A percentile compares a stretch with the other conserved stretches of the same genome.
Conservation (phyloP, 1,140 invertebrate species). For the Arion vulgaris region DNA sequence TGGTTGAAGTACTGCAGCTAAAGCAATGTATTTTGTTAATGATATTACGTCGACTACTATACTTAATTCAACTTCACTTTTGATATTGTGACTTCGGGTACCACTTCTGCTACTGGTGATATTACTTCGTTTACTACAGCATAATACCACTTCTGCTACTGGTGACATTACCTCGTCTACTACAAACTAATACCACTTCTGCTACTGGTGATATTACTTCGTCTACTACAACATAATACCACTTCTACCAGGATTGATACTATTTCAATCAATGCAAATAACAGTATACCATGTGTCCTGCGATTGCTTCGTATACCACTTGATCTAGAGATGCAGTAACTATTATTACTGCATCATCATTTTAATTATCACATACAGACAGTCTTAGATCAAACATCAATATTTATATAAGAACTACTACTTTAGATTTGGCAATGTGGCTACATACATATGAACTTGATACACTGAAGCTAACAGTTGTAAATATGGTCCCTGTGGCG, state of each 20-base stretch:
- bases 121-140: background rate
- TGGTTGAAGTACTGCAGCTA: too few relatives aligned
- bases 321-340: background rate
- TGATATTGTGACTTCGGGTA: background rate
- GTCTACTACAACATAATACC: background rate
- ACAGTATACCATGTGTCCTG: background rate
- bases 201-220: background rate
- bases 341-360: conserved; percentile 1
- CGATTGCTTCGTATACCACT: background rate
- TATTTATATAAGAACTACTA: too few relatives aligned
- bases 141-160: conserved; percentile 7
- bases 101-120: background rate
- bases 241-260: background rate
- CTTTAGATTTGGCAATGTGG: too few relatives aligned
- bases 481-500: too few relatives aligned
- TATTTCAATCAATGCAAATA: background rate
- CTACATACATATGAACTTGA: too few relatives aligned
- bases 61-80: background rate
- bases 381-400: too few relatives aligned
- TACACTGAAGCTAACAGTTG: too few relatives aligned
- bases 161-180: background rate
- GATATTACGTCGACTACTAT: background rate
- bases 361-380: too few relatives aligned
- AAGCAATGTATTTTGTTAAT: background rate
- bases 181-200: background rate